These are phyloP conservation scores for Lochmaea crataegi DNA, from an alignment of 2,888 invertebrate genomes.

Conservation along the genomic window DNA sequence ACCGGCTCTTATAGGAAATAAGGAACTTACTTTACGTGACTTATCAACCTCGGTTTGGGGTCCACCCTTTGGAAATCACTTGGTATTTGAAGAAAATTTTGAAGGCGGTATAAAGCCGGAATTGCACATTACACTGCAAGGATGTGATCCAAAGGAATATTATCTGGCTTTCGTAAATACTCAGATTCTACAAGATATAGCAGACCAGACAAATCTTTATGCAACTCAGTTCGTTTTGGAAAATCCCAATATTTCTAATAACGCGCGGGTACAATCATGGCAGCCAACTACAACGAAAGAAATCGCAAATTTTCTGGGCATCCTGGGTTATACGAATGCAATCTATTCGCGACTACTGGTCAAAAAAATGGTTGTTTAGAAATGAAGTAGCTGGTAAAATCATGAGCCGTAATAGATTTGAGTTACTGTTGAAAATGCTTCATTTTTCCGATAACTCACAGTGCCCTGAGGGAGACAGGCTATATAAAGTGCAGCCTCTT, in stretches of 20 bases:
- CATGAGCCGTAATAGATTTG: constrained; percentile 38
- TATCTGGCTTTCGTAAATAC: neutral
- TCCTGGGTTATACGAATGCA: constrained; percentile 34
- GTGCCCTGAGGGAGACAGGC: constrained; percentile 44
- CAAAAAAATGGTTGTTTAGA: too few relatives aligned
- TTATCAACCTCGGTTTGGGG: neutral
- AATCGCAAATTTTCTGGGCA: constrained; percentile 39
- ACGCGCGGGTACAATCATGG: constrained; percentile 29
- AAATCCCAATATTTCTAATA: constrained; percentile 28
- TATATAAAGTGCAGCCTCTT: constrained; percentile 46
- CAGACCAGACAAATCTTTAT: constrained; percentile 32
- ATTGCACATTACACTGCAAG: neutral
- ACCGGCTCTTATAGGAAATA: neutral
- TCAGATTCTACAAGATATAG: neutral
- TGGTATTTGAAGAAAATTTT: neutral
- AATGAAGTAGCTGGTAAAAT: too few relatives aligned
- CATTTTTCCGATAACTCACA: constrained; percentile 51
- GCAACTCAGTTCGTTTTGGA: constrained; percentile 34
- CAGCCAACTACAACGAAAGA: constrained; percentile 34
- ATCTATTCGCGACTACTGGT: neutral
- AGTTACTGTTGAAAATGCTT: constrained; percentile 37
- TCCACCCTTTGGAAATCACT: neutral
- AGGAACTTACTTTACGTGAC: neutral
- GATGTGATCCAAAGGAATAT: neutral
- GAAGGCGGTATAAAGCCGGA: neutral